These are phyloP conservation scores for Caerostris extrusa DNA, from an alignment of 1,140 invertebrate genomes.

Conservation along the genomic window DNA sequence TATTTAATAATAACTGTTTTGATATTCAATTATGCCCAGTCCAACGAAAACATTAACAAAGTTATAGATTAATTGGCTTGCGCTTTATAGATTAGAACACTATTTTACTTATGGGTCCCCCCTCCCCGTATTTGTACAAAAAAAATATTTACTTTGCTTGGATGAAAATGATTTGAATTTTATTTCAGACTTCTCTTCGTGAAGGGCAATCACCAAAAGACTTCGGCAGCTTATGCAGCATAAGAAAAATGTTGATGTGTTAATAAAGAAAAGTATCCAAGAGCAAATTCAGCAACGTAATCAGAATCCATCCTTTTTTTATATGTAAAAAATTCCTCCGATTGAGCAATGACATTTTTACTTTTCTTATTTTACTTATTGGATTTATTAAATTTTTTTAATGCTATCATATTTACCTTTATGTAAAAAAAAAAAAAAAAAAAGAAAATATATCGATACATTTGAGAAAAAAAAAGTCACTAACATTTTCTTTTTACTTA, in stretches of 20 bases:
- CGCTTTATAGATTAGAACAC: neutral
- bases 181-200: slow-evolving; percentile 34
- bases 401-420: neutral
- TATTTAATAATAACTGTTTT: too few species aligned
- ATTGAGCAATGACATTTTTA: neutral
- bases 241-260: slow-evolving; percentile 73
- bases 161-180: neutral
- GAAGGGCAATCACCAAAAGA: slow-evolving; percentile 42
- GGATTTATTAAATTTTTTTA: neutral
- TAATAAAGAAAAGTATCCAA: slow-evolving; percentile 73
- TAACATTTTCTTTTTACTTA: neutral
- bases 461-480: neutral
- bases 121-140: neutral
- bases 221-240: slow-evolving; percentile 76
- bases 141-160: neutral
- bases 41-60: too few species aligned
- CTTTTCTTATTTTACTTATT: neutral
- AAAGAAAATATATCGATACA: neutral
- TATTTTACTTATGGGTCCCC: too few species aligned
- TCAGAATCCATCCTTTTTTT: slow-evolving; percentile 42
- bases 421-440: neutral
- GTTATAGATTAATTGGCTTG: too few species aligned
- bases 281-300: slow-evolving; percentile 75
- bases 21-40: too few species aligned
- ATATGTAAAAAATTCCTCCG: neutral